Conservation (phyloP, 2,888 invertebrate species). For the Gastracanthus pulcherrimus region DNA sequence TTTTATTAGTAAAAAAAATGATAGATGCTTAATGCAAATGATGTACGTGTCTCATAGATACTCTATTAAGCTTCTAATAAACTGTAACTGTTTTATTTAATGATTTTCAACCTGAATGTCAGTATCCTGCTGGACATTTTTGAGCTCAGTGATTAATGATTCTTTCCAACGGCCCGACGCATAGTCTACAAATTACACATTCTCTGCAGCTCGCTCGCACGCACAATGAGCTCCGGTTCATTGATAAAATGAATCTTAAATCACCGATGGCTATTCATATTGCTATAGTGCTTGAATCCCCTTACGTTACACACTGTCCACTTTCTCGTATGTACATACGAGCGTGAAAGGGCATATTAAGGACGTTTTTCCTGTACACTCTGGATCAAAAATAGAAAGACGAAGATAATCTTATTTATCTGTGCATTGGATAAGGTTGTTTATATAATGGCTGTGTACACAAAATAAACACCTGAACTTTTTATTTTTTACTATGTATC, state of each 20-base stretch:
- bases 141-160: slow-evolving; percentile 13
- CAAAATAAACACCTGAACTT: too few relatives aligned
- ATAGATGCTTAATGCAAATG: too few relatives aligned
- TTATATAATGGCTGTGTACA: too few relatives aligned
- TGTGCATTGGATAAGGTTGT: too few relatives aligned
- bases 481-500: too few relatives aligned
- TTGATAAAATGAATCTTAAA: slow-evolving; percentile 15
- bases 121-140: not conserved
- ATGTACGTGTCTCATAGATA: not conserved
- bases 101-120: not conserved
- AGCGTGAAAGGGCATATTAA: not conserved
- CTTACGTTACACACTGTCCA: too few relatives aligned
- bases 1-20: too few relatives aligned
- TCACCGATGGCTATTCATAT: not conserved
- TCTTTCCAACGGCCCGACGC: not conserved
- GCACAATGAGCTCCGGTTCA: not conserved
- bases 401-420: too few relatives aligned
- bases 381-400: not conserved
- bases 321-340: too few relatives aligned
- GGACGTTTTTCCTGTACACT: not conserved
- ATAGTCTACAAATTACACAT: not conserved
- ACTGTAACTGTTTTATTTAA: slow-evolving; percentile 13
- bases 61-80: slow-evolving; percentile 10
- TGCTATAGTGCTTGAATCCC: not conserved
- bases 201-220: not conserved